Conservation (phyloP, 2,888 invertebrate species). For the Mycogona germanica region DNA sequence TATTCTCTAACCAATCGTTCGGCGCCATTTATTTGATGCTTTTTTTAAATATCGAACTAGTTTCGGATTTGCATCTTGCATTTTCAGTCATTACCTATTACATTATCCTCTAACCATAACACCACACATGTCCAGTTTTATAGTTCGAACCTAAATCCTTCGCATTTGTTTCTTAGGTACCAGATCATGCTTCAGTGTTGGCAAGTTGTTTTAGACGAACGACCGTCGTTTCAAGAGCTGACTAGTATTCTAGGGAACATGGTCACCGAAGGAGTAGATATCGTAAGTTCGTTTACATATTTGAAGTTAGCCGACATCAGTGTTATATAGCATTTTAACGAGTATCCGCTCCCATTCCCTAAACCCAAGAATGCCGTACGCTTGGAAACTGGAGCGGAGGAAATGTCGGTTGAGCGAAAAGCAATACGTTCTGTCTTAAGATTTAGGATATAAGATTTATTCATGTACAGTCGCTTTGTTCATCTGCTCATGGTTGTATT, state of each 20-base stretch:
- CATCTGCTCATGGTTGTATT: no score
- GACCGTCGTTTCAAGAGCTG: slow-evolving; percentile 48
- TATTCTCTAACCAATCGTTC: no score
- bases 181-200: slow-evolving; percentile 73
- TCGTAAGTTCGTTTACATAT: slow-evolving; percentile 8
- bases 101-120: no score
- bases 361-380: no score
- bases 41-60: background rate
- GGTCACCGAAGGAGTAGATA: slow-evolving; percentile 17
- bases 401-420: no score
- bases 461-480: no score
- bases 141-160: background rate
- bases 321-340: background rate
- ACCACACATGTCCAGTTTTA: no score
- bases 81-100: no score
- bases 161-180: slow-evolving; percentile 31
- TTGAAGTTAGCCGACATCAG: background rate
- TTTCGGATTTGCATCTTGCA: background rate
- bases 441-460: background rate
- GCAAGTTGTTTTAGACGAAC: slow-evolving; percentile 67
- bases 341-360: no score
- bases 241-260: slow-evolving; percentile 22
- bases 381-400: no score
- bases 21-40: no score
- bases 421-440: no score